Base-by-base conservation (phyloP, 2,888 invertebrate genomes). In the Heliconius charithonia region DNA sequence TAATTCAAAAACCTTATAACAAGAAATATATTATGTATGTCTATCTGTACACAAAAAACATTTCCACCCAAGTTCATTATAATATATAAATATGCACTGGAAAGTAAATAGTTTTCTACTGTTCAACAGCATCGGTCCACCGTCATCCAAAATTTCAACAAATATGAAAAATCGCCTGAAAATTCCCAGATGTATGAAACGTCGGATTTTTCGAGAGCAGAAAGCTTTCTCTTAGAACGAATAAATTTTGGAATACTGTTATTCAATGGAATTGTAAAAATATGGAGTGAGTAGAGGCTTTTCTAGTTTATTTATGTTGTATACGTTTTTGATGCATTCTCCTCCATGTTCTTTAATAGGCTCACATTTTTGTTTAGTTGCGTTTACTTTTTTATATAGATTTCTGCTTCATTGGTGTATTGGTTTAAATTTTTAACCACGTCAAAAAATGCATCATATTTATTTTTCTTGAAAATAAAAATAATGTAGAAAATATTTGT, bases 181-280 rank as follows among this genome's bases (percentile, higher is more conserved):
- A 72, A 59, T 59, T 59, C 59, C 72, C 72, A 59, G 72, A 72
- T 72, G 72, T 56, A 37, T 72, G 59, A 37, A 59, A 72, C 72
- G 72, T 72, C 72, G 59, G 72, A 72, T 72, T 72, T 72, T 72
- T 59, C 71, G 71, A 72, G 72, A 72, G 72, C 72, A 59, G 72
- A 72, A 72, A 72, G 37, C 72, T 72, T 72, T 72, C 72, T 72
- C 72, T 72, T 72, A 72, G 59, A 72, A 59, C 72, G 72, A 72
- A 72, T 72, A 72, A 72, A 72, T 72, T 72, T 72, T 59, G 59
- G 37, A 32, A 72, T 72, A 37, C 59, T n/a, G 72, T 72, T 59
- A 59, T 72, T 72, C 72, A 72, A 72, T 72, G 59, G 72, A 72
- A 72, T 72, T 32, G 59, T 59, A 72, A 72, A 71, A 72, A 72